Evolutionary conservation across 2,113 vertebrate species (phyloP), one percentile per base, ranked within the genome.

Genomic region (Lathamus discolor): DNA sequence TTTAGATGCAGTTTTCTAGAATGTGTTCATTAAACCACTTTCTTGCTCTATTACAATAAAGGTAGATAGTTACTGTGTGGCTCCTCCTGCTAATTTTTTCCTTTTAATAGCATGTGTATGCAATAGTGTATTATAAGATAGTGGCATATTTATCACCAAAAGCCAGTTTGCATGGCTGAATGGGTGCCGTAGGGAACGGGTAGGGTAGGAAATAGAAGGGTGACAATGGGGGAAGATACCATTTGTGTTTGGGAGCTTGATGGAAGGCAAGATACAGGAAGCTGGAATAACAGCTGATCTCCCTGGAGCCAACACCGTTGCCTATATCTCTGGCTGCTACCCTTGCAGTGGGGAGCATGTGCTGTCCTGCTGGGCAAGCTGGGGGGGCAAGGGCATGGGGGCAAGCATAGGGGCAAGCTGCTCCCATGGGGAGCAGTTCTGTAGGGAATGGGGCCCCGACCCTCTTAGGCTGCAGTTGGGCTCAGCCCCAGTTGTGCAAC

Each of bases 151-250:
- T 82, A n/a, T 62, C 27, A 20, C 37, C 4, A 35, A 51, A 90
- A 35, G 24, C 61, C 44, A 7, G 12, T 81, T 48, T 70, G 33
- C 25, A 9, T 0, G 3, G 37, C 37, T 52, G 51, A 67, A 27
- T 16, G 9, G 17, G 1, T 6, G 23, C 35, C 0, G 0, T 18
- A 51, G 52, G 46, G 55, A 55, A 39, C 0, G 6, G 22, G n/a
- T 27, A 19, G 17, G 39, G 14, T 66, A 48, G 62, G 55, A 84
- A 84, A 43, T 10, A 44, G 61, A 68, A 80, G 37, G 73, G 22
- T 2, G 16, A 49, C 43, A 27, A 6, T 33, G 78, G 73, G 25
- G 37, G 54, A 57, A 55, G 61, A 68, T 75, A 73, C 64, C 54
- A 18, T 44, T 44, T 93, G 27, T 43, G 37, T 68, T 76, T 0